A percentile compares a stretch with the other conserved stretches of the same genome.
These are phyloP conservation scores for Actinia equina DNA, from an alignment of 64 coral and sea anemone species.

Conservation along the genomic window DNA sequence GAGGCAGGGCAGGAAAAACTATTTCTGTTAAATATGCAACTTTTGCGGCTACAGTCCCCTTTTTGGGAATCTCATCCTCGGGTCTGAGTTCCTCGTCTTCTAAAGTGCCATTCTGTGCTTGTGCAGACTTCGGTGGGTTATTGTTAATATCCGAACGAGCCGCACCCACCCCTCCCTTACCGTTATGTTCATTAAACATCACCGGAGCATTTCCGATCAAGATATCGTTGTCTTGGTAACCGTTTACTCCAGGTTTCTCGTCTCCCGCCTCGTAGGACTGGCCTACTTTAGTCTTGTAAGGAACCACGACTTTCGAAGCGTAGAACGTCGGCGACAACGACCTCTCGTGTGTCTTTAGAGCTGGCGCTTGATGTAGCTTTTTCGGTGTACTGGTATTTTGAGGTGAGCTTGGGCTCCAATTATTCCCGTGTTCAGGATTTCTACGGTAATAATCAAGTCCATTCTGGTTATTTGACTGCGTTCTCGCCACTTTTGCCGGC, in stretches of 20 bases:
- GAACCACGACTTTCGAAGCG: slow-evolving; percentile 36
- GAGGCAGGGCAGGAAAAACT: slow-evolving; percentile 39
- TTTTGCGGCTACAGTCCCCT: slow-evolving; percentile 71
- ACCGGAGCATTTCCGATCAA: background rate
- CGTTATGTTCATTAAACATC: background rate
- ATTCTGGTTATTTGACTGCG: background rate
- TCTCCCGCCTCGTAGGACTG: background rate
- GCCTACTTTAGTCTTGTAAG: background rate
- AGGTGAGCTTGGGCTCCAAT: background rate
- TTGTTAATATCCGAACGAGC: slow-evolving; percentile 29
- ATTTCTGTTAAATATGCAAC: slow-evolving; percentile 70
- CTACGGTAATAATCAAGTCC: background rate
- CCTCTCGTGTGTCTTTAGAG: slow-evolving; percentile 1
- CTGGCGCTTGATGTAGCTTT: slow-evolving; percentile 36
- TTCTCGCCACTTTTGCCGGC: slow-evolving; percentile 14
- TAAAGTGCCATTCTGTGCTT: slow-evolving; percentile 1
- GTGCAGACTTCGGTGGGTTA: background rate
- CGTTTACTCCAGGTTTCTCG: background rate
- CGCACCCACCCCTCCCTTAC: slow-evolving; percentile 10
- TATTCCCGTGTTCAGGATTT: background rate
- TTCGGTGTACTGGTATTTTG: background rate
- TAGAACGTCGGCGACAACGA: slow-evolving; percentile 50
- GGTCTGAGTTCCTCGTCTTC: background rate
- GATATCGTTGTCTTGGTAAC: background rate
- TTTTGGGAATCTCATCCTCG: slow-evolving; percentile 38